Base-by-base conservation (phyloP, 2,888 invertebrate species). In the Pinctada fucata region DNA sequence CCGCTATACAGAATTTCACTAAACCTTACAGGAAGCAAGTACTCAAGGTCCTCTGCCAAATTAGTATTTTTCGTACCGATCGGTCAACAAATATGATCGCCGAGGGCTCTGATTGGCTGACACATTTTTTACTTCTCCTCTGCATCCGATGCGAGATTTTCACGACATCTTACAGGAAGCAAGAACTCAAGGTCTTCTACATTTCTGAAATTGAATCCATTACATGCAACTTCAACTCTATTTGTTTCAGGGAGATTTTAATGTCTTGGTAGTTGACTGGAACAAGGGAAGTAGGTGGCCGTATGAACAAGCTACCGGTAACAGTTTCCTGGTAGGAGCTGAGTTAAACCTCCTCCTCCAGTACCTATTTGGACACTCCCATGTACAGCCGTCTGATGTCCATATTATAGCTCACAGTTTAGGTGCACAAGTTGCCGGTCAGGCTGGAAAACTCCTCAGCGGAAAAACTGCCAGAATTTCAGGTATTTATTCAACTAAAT, bases 251-350 rank as follows among this genome's bases (percentile, higher is more conserved):
- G 87, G 82, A 5, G 86, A 87, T 74, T 84, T 84, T 72, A 88
- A 89, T 63, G 85, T 89, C 0, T 84, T 89, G 52, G 79, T 84
- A 5, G 84, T 86, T 0, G 86, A 88, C 71, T 89, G 89, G 89
- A 84, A 84, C 6, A 81, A 81, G 16, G 87, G 87, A 0, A 76
- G 85, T 4, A 64, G 50, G 8, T 78, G 85, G 3, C 86, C 85
- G n/a, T 92, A 92, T 83, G 84, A 87, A 1, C 88, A 91, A 72
- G 90, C 92, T 0, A 87, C 91, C 3, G 91, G 91, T 3, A 92
- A 92, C 82, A 87, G 90, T 3, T 85, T 89, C 68, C 83, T 92
- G 0, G 91, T 92, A 2, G 92, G 91, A 3, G 89, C 90, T 0
- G 87, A 91, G 78, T 82, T 90, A 31, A 90, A 89, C 2, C 73